phyloP scores from a whole-genome alignment of 2,113 vertebrate species.

The Tenrec ecaudatus region DNA sequence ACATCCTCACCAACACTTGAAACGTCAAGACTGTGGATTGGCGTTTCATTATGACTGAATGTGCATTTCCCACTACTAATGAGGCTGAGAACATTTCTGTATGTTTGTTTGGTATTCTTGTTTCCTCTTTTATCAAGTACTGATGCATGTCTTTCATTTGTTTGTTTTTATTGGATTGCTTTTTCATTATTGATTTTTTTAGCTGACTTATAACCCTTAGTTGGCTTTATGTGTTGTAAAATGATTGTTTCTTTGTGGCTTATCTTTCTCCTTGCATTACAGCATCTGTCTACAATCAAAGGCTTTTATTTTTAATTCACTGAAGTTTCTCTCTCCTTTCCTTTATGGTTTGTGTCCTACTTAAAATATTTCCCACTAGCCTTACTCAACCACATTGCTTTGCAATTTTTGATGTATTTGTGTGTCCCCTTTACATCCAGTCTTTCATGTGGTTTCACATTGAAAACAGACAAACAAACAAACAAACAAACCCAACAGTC shows the following conservation, averaged over 20 bases:
- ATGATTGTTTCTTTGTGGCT: background rate
- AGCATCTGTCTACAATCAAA: constrained; percentile 11
- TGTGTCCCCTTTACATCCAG: background rate
- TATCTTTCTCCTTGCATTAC: constrained; percentile 35
- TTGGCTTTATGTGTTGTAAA: background rate
- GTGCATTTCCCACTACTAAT: background rate
- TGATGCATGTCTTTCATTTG: background rate
- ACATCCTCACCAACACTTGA: background rate
- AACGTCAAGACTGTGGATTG: background rate
- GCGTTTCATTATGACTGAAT: background rate
- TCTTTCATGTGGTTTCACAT: background rate
- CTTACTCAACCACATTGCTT: background rate
- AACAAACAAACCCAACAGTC: background rate
- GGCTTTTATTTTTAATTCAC: constrained; percentile 15
- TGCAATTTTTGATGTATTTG: constrained; percentile 34
- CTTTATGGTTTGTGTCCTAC: background rate
- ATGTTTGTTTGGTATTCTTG: background rate
- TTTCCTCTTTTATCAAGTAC: constrained; percentile 39
- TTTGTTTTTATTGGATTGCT: background rate
- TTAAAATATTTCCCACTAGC: background rate
- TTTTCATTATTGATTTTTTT: background rate
- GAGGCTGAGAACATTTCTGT: background rate
- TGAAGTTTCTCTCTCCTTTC: background rate
- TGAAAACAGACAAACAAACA: background rate
- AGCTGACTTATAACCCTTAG: background rate